Base-by-base conservation (phyloP, 2,113 vertebrate species). In the Pterocles gutturalis region DNA sequence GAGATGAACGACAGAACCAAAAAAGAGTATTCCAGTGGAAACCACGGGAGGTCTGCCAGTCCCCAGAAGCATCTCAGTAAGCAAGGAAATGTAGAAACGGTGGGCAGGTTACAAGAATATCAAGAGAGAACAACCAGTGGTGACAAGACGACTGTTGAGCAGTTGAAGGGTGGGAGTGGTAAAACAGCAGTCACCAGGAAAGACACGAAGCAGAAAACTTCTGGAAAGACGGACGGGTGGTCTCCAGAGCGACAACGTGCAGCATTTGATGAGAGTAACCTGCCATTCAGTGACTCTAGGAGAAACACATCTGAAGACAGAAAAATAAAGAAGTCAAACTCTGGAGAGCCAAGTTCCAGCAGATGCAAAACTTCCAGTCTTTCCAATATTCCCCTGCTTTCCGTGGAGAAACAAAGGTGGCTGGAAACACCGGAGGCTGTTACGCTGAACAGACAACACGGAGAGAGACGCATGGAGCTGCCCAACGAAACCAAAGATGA, bases 31-130 rank as follows among this genome's bases (percentile, higher is more conserved):
- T 72, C 26, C 62, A 26, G 73, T 22, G 95, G 87, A 87, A 82
- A 70, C 45, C 83, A 18, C 49, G 97, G 94, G 13, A 81, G 82
- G 33, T 98, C 99, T 88, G 88, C 96, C 7, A 99, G 99, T 95
- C 99, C 99, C 10, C 98, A 95, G 25, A 98, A 98, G 95, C 95
- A 90, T 84, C 96, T 97, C 3, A 64, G 96, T 85, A 96, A 93
- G 51, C 98, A 89, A 28, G 97, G 92, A 85, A 28, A 65, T 20
- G 13, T 33, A 45, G 97, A 95, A 54, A 83, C 4, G 0, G 20
- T 62, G 21, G 85, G 79, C 55, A 73, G 34, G 71, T 24, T 53
- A 8, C 66, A 54, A 12, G 96, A 93, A 11, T 11, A 48, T 21
- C 87, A 33, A 12, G 83, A 77, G 0, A 43, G 15, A 71, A 65